phyloP scores from a whole-genome alignment of 92 coral and sea anemone genomes.

The Epizoanthus ramosus region DNA sequence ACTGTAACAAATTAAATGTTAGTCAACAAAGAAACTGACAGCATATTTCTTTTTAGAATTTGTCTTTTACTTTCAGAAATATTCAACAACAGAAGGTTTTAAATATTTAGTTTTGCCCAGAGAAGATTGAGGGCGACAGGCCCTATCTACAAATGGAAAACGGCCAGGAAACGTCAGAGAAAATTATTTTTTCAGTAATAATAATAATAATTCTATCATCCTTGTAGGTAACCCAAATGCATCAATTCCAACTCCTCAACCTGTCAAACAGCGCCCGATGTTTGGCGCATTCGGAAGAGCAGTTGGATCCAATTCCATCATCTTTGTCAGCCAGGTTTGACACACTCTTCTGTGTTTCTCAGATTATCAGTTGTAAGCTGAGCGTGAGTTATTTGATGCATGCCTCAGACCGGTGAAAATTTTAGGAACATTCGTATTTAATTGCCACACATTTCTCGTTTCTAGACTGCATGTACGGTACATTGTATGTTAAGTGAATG shows the following conservation, averaged over 20 bases:
- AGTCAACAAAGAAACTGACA: neutral
- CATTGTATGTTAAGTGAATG: no score
- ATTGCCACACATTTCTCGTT: no score
- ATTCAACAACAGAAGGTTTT: neutral
- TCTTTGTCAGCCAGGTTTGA: conserved; percentile 72
- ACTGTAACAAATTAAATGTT: no score
- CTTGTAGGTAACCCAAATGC: conserved; percentile 70
- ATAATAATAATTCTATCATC: no score
- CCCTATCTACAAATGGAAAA: neutral
- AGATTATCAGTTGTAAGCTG: neutral
- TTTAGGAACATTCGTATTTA: no score
- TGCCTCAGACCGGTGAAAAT: no score
- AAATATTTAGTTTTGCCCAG: no score
- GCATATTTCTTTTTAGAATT: no score
- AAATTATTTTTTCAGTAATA: no score
- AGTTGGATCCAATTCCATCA: conserved; percentile 66
- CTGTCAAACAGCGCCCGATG: conserved; percentile 75
- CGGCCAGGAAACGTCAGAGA: neutral
- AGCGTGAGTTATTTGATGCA: no score
- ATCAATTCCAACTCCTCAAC: conserved; percentile 77
- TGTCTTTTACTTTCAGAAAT: neutral
- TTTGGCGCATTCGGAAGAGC: conserved; percentile 77
- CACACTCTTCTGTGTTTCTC: neutral
- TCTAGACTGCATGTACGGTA: no score
- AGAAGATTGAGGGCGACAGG: no score